Evolutionary conservation across 2,113 vertebrate genomes (phyloP).

Genomic region (Vulpes vulpes): DNA sequence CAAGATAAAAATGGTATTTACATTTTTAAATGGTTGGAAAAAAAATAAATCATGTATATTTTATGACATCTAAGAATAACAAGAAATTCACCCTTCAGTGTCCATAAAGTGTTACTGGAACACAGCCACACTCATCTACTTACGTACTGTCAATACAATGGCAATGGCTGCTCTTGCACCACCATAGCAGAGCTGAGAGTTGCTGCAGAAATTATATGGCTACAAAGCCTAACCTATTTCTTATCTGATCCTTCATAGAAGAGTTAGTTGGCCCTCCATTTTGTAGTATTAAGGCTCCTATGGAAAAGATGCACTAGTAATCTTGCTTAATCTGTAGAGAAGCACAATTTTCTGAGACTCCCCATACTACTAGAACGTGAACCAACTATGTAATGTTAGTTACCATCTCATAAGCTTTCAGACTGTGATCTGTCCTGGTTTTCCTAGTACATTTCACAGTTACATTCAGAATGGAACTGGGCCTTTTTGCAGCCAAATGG

Average conservation of each 20-base stretch:
- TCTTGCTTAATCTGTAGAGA: background rate
- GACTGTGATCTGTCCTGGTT: background rate
- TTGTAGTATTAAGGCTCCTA: background rate
- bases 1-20: background rate
- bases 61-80: background rate
- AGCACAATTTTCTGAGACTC: background rate
- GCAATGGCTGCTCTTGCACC: background rate
- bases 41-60: background rate
- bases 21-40: background rate
- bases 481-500: background rate
- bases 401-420: background rate
- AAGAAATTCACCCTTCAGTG: background rate
- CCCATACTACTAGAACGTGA: background rate
- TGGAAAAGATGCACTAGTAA: background rate
- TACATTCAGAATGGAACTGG: background rate
- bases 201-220: background rate
- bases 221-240: background rate
- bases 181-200: background rate
- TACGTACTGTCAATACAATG: background rate
- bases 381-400: background rate
- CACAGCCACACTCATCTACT: background rate
- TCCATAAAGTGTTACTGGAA: background rate
- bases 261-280: background rate
- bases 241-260: background rate
- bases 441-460: background rate